Percentiles rank a stretch among this genome's conserved stretches.
phyloP scores from a whole-genome alignment of 2,888 invertebrate species.

The Drosophila cracens region DNA sequence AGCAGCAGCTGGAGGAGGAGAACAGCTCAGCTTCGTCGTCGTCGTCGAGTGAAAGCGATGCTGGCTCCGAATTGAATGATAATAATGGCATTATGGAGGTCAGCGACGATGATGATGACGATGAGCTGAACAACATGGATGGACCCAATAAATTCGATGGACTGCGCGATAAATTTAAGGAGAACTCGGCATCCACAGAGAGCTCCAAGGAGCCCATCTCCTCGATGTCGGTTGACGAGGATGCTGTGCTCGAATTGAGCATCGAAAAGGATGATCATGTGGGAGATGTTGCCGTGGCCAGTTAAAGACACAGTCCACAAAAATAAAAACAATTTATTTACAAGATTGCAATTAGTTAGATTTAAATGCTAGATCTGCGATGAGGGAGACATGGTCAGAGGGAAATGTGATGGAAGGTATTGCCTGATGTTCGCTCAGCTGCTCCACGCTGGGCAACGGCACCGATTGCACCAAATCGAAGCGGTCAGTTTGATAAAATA shows the following conservation, averaged over 20 bases:
- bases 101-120: conserved; percentile 78
- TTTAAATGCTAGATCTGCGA: conserved; percentile 89
- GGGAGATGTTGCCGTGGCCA: conserved; percentile 63
- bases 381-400: conserved; percentile 96
- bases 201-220: conserved; percentile 71
- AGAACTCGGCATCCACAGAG: conserved; percentile 66
- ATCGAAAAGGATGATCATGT: conserved; percentile 81
- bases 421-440: conserved; percentile 90
- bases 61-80: conserved; percentile 47
- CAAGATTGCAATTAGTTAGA: conserved; percentile 3
- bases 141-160: conserved; percentile 54
- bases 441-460: conserved; percentile 92
- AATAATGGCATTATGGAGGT: conserved; percentile 74
- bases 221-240: conserved; percentile 74
- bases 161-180: conserved; percentile 48
- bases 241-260: conserved; percentile 81
- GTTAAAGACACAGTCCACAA: conserved; percentile 29
- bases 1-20: conserved; percentile 91
- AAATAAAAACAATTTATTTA: conserved; percentile 25
- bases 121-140: conserved; percentile 51
- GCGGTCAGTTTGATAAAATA: conserved; percentile 90
- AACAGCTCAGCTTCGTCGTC: conserved; percentile 85
- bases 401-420: conserved; percentile 96
- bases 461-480: conserved; percentile 89
- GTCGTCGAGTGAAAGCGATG: conserved; percentile 81